Evolutionary conservation across 2,888 invertebrate genomes (phyloP), one percentile per base, ranked within the genome.

Genomic region (Emesis furor): DNA sequence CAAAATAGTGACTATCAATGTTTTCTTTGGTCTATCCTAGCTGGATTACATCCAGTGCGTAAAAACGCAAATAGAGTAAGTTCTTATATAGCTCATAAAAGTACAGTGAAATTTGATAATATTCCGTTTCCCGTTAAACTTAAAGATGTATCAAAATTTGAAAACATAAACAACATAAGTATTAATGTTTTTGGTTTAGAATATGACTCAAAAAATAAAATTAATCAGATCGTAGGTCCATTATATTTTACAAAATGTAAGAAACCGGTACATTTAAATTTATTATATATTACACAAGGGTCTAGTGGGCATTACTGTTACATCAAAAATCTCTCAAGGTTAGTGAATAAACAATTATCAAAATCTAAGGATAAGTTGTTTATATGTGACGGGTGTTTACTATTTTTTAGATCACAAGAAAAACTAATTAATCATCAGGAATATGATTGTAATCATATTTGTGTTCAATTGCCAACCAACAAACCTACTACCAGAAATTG

Each of bases 1-100:
- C 84, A 89, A 89, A 90, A 90, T 73, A 72, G 46, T 17, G 89
- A 89, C 83, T 17, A 55, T n/a, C 55, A 55, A 6, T 89, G 90
- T 82, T 86, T 90, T 17, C 86, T 86, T 78, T 90, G 89, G 89
- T 87, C 88, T 17, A 73, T 91, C 51, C 79, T 89, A 3, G 86
- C 89, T n/a, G 89, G 87, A 6, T 75, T 91, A 46, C 89, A 89
- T 76, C 90, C 89, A 35, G 80, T 75, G 10, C n/a, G 37, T 17
- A 85, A 86, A 78, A 76, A 89, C 68, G 24, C 83, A 37, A 79
- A 84, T 42, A 71, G 85, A 17, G 76, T 79, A 55, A 76, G 79
- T 8, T 86, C 84, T 37, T 89, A 90, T 68, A 82, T 24, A 1
- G 71, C 37, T 7, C 51, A 88, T 82, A 37, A 72, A 55, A 76